Conservation (phyloP, 2,888 invertebrate species). For the Lasius fuliginosus region DNA sequence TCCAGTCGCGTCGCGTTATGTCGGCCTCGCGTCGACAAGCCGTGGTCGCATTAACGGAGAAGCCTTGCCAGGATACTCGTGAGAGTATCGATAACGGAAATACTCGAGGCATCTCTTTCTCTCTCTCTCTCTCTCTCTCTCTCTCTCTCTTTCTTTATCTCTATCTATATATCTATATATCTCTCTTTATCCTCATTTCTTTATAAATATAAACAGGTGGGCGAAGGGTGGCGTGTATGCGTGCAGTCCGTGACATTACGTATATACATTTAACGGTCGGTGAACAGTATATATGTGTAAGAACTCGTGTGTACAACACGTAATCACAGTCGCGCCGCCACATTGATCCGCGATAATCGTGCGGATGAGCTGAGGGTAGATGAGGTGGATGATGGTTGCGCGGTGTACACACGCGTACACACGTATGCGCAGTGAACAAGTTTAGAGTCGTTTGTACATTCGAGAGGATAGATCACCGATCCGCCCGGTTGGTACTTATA, state of each 20-base stretch:
- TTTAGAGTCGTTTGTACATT: constrained; percentile 49
- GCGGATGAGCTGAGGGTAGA: not conserved
- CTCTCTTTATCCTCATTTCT: not conserved
- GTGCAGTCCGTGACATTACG: constrained; percentile 21
- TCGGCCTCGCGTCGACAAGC: constrained; percentile 51
- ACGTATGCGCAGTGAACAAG: constrained; percentile 18
- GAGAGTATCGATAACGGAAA: constrained; percentile 46
- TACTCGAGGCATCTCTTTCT: constrained; percentile 26
- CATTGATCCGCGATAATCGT: constrained; percentile 57
- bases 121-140: not conserved
- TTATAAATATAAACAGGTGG: constrained; percentile 33
- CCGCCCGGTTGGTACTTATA: constrained; percentile 38
- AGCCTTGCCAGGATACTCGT: constrained; percentile 48
- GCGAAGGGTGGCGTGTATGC: not conserved
- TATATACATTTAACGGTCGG: constrained; percentile 41
- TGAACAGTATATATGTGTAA: constrained; percentile 32
- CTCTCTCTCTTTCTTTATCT: not conserved
- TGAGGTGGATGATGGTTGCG: constrained; percentile 15
- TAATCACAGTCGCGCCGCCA: constrained; percentile 31
- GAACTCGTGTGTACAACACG: constrained; percentile 40
- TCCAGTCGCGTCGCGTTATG: constrained; percentile 58
- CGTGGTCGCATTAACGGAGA: constrained; percentile 46
- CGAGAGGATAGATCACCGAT: constrained; percentile 1
- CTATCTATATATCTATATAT: constrained; percentile 34
- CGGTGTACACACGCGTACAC: not conserved